Conservation (phyloP, 2,113 vertebrate genomes). For the Neotragus moschatus region DNA sequence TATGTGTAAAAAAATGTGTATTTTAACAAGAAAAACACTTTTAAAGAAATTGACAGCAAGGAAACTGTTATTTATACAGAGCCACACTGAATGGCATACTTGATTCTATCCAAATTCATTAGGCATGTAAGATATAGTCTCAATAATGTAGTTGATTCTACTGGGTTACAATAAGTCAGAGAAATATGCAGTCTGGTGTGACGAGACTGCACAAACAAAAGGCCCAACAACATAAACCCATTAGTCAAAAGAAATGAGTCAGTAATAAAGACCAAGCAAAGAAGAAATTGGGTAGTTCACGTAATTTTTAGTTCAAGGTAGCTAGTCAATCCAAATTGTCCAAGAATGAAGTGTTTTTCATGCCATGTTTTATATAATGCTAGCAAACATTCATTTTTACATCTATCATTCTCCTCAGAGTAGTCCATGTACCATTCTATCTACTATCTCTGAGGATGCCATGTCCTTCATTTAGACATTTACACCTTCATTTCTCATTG, state of each 20-base stretch:
- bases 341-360: background rate
- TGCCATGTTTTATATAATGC: background rate
- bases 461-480: background rate
- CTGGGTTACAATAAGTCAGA: background rate
- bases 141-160: background rate
- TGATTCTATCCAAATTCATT: background rate
- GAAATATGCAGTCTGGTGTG: background rate
- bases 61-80: background rate
- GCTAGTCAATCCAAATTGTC: background rate
- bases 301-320: background rate
- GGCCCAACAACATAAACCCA: background rate
- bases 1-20: background rate
- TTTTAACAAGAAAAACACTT: background rate
- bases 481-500: background rate
- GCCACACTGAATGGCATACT: background rate
- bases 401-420: background rate
- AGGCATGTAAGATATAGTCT: background rate
- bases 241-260: background rate
- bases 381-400: background rate
- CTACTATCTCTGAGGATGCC: background rate
- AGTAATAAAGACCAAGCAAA: background rate
- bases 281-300: background rate
- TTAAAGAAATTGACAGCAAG: background rate
- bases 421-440: background rate
- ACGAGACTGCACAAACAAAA: background rate